Conservation (phyloP, 2,113 vertebrate species). For the Pampusana beccarii region DNA sequence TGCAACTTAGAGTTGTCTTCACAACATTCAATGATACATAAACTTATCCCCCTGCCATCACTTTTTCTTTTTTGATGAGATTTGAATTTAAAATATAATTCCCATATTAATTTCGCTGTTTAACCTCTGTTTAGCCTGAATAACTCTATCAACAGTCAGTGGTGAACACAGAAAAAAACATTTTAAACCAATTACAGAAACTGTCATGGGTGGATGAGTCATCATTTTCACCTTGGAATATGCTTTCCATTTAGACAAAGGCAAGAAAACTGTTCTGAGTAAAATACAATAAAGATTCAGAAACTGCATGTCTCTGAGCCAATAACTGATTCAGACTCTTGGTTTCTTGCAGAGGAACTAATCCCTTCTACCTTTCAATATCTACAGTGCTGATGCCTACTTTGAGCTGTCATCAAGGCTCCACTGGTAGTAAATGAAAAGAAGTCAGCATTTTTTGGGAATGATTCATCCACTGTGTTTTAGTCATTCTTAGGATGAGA, state of each 20-base stretch:
- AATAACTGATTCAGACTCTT: not conserved
- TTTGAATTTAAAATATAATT: not conserved
- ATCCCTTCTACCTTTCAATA: not conserved
- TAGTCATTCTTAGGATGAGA: not conserved
- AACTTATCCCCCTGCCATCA: fast-evolving
- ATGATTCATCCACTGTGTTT: not conserved
- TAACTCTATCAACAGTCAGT: not conserved
- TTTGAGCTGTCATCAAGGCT: not conserved
- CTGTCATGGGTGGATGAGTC: not conserved
- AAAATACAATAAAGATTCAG: not conserved
- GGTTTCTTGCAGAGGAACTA: not conserved
- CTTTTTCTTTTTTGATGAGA: not conserved
- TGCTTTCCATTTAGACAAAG: not conserved
- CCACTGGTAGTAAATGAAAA: not conserved
- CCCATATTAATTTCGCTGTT: not conserved
- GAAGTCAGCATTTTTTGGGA: not conserved
- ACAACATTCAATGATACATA: not conserved
- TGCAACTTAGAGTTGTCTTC: not conserved
- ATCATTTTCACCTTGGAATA: not conserved
- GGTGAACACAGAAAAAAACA: not conserved
- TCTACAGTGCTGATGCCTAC: not conserved
- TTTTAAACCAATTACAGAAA: not conserved
- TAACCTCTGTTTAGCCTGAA: not conserved
- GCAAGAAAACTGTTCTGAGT: not conserved
- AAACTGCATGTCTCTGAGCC: not conserved